Base-by-base conservation (phyloP, 1,140 invertebrate species). In the Eulimnadia texana region DNA sequence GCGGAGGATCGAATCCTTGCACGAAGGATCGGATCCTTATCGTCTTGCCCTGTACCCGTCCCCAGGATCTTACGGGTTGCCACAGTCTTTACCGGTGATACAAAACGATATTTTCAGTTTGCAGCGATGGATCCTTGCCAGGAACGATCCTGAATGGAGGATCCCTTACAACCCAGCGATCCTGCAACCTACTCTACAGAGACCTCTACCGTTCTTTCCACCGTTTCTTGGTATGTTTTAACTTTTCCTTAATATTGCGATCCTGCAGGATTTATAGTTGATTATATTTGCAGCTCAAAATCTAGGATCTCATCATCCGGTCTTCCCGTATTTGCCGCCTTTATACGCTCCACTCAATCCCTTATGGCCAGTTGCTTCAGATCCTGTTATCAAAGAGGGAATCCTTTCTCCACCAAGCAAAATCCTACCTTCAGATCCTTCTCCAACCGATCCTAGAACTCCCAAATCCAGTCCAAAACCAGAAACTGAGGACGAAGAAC, bases 401-500 rank as follows among this genome's bases (percentile, higher is more conserved):
- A 9, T 16, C 6, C 33, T 9, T 42, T 16, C 16, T 42, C 33
- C 33, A 42, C 6, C 33, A 16, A 9, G 33, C 33, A 6, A n/a
- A n/a, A 55, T 55, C n/a, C 20, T 25, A 2, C 53, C 24, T n/a
- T 23, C 53, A 24, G 3, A 16, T 24, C 3, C 53, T 9, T 24
- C 53, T 3, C 24, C 53, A 3, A 9, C 3, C 3, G n/a, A n/a
- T n/a, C 6, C 53, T 13, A 3, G 23, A 55, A 9, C 2, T 22
- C 13, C 67, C 27, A 50, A 16, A 20, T 53, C 3, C 25, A 63
- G 24, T 63, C 63, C 2, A 63, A 61, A 68, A 49, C 70, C 52
- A 11, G 68, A 67, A 64, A 70, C 64, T 6, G 66, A 61, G 20
- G 63, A 9, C 50, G 23, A 19, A 0, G 0, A 52, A 19, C 50